Base-by-base conservation (phyloP, 2,797 vertebrate species). In the Scolopax bukidnonensis region DNA sequence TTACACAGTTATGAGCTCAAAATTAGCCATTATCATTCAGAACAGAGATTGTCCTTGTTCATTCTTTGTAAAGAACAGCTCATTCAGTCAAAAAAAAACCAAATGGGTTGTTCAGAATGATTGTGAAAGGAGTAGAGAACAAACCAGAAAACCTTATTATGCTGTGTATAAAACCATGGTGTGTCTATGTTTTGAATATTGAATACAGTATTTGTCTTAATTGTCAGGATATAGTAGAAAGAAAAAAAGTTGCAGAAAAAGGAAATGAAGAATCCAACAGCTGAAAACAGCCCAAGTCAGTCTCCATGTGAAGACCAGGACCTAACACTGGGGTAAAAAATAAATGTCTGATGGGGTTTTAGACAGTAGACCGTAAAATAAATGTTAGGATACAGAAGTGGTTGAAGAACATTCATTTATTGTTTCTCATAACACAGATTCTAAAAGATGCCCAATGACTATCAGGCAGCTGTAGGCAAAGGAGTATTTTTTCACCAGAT, bases 91-190 rank as follows among this genome's bases (percentile, higher is more conserved):
- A 84, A 91, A 82, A 82, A 74, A 50, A 19, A 1, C 4, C 24
- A 70, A 84, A 82, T 64, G 11, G 6, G 9, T 43, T 50, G 53
- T 63, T 84, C 57, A 1, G 25, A 75, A 71, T 27, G 4, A 59
- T 76, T 83, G 48, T 70, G 54, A 80, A 91, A 76, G 14, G 43
- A 86, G 25, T 20, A 61, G 54, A 76, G 82, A 89, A 89, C 53
- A 77, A 76, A 64, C 9, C 16, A 92, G 43, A 93, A 73, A 80
- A 91, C 13, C 48, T 91, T 73, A 80, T 91, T 84, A 84, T 71
- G 19, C n/a, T 73, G 32, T 68, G 40, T 80, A 71, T 68, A 86
- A 83, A 79, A 57, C 54, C 43, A 50, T 30, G 23, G 12, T 53
- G 38, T 63, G 43, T 36, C 86, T 83, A 50, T 50, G 45, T 80